Conservation (phyloP, 2,797 vertebrate genomes). For the Leucoraja ocellata region DNA sequence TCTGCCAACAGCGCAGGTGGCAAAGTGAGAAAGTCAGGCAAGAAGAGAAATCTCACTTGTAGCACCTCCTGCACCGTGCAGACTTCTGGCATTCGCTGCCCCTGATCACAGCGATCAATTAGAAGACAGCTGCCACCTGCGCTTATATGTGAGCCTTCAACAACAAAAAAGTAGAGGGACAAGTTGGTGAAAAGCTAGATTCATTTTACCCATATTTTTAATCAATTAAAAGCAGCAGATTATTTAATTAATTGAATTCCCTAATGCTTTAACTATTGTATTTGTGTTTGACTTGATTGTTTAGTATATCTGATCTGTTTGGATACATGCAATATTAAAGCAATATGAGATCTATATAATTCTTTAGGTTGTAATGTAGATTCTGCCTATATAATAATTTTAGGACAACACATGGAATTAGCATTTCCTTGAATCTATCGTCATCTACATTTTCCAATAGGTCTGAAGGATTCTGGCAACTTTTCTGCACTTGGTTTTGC, state of each 20-base stretch:
- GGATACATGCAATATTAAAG: too few relatives aligned
- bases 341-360: too few relatives aligned
- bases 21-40: neutral
- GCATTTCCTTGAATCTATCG: too few relatives aligned
- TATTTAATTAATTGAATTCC: too few relatives aligned
- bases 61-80: neutral
- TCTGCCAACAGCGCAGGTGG: neutral
- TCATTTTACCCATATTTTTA: neutral
- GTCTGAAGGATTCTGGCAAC: too few relatives aligned
- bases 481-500: neutral
- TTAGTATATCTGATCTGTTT: too few relatives aligned
- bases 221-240: neutral
- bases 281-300: too few relatives aligned
- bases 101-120: neutral
- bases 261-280: too few relatives aligned
- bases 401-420: too few relatives aligned
- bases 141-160: neutral
- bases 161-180: neutral
- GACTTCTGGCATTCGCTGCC: neutral
- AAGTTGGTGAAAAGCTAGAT: neutral
- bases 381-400: too few relatives aligned
- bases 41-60: neutral
- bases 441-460: too few relatives aligned
- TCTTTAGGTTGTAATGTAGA: too few relatives aligned
- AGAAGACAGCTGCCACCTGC: neutral